Evolutionary conservation across 1,140 invertebrate species (phyloP), one percentile per base, ranked within the genome.

Genomic region (Zaprionus kolodkinae): DNA sequence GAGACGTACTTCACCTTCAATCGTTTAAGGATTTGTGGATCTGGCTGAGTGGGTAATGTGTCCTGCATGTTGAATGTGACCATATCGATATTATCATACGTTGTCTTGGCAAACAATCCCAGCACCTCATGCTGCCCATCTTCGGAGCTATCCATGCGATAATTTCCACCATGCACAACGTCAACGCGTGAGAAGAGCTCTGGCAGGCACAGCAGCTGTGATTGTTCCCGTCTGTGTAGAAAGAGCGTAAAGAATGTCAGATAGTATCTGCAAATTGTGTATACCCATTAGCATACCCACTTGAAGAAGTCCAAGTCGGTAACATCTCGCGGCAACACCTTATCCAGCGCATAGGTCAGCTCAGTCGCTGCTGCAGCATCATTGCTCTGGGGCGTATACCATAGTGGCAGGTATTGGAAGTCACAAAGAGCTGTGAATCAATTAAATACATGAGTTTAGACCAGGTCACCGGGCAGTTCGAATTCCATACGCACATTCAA

Each of bases 321-420:
- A 36, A 95, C 81, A 43, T 94, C 94, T 4, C 92, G 92, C 6
- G 96, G 96, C 76, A 96, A 92, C 48, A 98, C 93, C 48, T 94
- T 93, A 25, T 96, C 94, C 77, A 96, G 94, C 13, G 96, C 93
- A 82, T 94, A 95, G 69, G 17, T 72, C 4, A 88, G 72, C 25
- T 86, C 67, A 6, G 30, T 10, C 7, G 78, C 85, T 6, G 79
- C 81, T 75, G 91, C 82, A 81, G 85, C 68, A 45, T 65, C 77
- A 2, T 89, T 75, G 57, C 80, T 89, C 36, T 92, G 68, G 67
- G 81, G 76, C 35, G 92, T 81, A 64, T 91, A 91, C 63, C 93
- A 90, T 75, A 97, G 94, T 25, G 98, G 97, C 50, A 99, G 92
- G 93, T 96, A 99, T 93, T 99, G 98, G 93, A 97, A 99, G 93